A percentile compares a stretch with the other conserved stretches of the same genome.
Evolutionary conservation across 2,888 invertebrate genomes (phyloP).

Genomic region (Prosapia bicincta): DNA sequence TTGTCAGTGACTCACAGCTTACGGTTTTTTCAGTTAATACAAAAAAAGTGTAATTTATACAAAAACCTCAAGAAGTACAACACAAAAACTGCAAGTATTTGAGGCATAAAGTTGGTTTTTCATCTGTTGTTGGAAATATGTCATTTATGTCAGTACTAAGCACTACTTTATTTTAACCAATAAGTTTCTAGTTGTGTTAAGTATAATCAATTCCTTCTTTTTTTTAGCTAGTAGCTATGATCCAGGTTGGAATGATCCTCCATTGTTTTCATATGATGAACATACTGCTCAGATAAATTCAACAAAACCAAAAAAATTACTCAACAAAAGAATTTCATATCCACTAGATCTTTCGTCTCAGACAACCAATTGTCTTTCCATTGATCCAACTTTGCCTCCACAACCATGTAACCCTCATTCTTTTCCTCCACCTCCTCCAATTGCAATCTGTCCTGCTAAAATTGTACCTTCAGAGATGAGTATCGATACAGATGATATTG

Average conservation of each 20-base stretch:
- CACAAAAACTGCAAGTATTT: too few species aligned
- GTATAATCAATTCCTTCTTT: too few species aligned
- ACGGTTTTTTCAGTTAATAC: too few species aligned
- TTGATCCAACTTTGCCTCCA: conserved; percentile 27
- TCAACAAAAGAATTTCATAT: conserved; percentile 55
- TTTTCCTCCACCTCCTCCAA: conserved; percentile 23
- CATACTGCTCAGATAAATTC: conserved; percentile 45
- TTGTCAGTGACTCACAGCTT: too few species aligned
- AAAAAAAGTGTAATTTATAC: too few species aligned
- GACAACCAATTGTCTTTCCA: conserved; percentile 33
- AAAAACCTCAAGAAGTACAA: too few species aligned
- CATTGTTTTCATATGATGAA: conserved; percentile 50
- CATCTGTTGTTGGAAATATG: too few species aligned
- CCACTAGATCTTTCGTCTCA: conserved; percentile 36
- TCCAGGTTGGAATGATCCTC: conserved; percentile 59
- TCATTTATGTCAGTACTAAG: too few species aligned
- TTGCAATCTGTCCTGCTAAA: background rate
- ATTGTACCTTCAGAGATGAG: background rate
- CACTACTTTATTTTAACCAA: too few species aligned
- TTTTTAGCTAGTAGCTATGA: conserved; percentile 40
- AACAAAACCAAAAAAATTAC: conserved; percentile 48
- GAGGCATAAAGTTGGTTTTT: too few species aligned
- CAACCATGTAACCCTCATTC: conserved; percentile 6
- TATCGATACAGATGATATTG: background rate
- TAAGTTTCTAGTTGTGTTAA: too few species aligned